phyloP scores from a whole-genome alignment of 92 coral and sea anemone species.

The Phenganax marumi region DNA sequence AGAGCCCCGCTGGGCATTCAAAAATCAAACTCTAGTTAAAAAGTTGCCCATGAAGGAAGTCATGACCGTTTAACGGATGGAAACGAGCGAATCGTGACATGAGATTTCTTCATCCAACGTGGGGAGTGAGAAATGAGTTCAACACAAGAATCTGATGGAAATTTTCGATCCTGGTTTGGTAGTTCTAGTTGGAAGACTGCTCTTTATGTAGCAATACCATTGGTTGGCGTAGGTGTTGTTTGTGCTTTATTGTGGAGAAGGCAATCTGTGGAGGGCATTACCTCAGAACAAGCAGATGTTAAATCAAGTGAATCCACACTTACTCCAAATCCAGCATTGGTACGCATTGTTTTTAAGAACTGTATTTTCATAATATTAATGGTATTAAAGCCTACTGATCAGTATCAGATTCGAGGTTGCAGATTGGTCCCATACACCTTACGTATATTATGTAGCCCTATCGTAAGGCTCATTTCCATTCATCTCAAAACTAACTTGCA shows the following conservation, averaged over 20 bases:
- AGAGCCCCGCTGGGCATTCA: no score
- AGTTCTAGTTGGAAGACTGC: constrained; percentile 38
- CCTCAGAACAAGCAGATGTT: constrained; percentile 4
- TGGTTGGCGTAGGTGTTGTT: constrained; percentile 29
- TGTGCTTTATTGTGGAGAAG: constrained; percentile 21
- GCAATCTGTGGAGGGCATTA: neutral
- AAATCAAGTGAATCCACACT: neutral
- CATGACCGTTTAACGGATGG: no score
- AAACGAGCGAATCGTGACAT: neutral
- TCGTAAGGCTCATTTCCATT: no score
- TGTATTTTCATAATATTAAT: no score
- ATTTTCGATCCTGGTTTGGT: constrained; percentile 29
- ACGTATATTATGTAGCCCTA: no score
- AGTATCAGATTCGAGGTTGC: no score
- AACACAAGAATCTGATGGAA: constrained; percentile 34
- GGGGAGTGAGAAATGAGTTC: constrained; percentile 32
- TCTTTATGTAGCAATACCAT: constrained; percentile 24
- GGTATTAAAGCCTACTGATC: no score
- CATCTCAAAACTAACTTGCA: no score
- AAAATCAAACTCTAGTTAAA: no score
- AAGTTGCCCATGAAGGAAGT: no score
- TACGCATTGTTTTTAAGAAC: neutral
- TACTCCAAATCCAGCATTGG: neutral
- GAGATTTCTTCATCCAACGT: neutral
- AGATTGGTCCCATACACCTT: no score